These are phyloP conservation scores for Dolichallabes microphthalmus DNA, from an alignment of 2,113 vertebrate species.

Conservation along the genomic window DNA sequence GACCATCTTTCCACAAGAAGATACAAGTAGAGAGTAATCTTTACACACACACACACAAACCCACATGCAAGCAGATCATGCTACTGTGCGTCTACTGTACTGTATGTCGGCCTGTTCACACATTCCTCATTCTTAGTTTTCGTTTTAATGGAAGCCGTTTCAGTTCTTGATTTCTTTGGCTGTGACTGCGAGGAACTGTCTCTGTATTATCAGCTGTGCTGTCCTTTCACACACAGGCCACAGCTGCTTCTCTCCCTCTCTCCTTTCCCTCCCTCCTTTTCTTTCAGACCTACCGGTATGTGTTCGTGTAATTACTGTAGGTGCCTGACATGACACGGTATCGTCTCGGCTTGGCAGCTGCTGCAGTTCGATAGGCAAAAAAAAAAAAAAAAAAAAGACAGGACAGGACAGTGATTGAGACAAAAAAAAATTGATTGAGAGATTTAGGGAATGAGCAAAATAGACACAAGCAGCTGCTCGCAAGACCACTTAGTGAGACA, in stretches of 20 bases:
- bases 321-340: conserved; percentile 38
- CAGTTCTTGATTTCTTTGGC: conserved; percentile 52
- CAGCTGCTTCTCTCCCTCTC: conserved; percentile 61
- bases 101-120: conserved; percentile 51
- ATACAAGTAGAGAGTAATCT: conserved; percentile 27
- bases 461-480: conserved; percentile 58
- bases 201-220: conserved; percentile 72
- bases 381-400: conserved; percentile 21
- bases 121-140: conserved; percentile 52
- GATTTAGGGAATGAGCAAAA: conserved; percentile 46
- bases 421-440: conserved; percentile 24
- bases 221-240: conserved; percentile 51
- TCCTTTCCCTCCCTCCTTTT: not conserved
- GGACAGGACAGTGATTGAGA: not conserved
- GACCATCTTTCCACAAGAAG: conserved; percentile 19
- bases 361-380: conserved; percentile 52
- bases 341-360: conserved; percentile 62
- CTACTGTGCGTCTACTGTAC: conserved; percentile 44
- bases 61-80: conserved; percentile 6
- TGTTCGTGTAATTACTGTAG: conserved; percentile 57
- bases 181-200: conserved; percentile 45
- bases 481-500: conserved; percentile 34
- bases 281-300: conserved; percentile 28
- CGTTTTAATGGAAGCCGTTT: conserved; percentile 32
- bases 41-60: conserved; percentile 38